Base-by-base conservation (phyloP, 2,113 vertebrate species). In the Tachysurus vachellii region DNA sequence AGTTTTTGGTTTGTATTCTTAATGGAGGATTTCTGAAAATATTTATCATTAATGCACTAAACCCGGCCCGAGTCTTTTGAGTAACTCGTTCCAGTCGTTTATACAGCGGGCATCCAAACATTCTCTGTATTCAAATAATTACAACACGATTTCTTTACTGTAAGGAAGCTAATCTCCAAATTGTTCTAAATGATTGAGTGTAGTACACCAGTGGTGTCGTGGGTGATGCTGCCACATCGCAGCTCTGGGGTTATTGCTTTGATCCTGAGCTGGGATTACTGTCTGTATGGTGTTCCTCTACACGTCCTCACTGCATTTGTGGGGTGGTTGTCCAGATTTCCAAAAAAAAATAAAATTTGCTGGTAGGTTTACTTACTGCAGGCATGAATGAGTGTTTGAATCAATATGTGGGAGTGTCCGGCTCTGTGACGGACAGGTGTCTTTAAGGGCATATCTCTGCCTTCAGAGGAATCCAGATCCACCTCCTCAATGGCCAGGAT, bases 11-110 rank as follows among this genome's bases (percentile, higher is more conserved):
- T 71, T 86, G 36, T 28, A 36, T 70, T 17, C 62, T 44, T 44
- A 44, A 10, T 73, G 11, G 16, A 21, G 42, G 31, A n/a, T 26
- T 64, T 28, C 5, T 54, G 21, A 14, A n/a, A 68, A 70, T 21
- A 71, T 83, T 36, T 56, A 36, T 36, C 64, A 31, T 31, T 68
- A 83, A 70, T 83, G 82, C 82, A 83, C 82, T 83, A 71, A 68
- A 83, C 28, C 44, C 16, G 56, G 44, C 64, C 42, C 36, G 36
- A 76, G 56, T 47, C 61, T 70, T 83, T 83, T 31, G 47, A 53
- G 47, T 53, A 17, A n/a, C 14, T 85, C 5, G 50, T 16, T 57
- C 62, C 44, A 50, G 57, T 71, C 70, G 31, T 84, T 56, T 87
- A 81, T 87, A 84, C 75, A 76, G 54, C 6, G n/a, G 64, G 8